Conservation (phyloP, 1,140 invertebrate genomes). For the Ganaspis sp. region DNA sequence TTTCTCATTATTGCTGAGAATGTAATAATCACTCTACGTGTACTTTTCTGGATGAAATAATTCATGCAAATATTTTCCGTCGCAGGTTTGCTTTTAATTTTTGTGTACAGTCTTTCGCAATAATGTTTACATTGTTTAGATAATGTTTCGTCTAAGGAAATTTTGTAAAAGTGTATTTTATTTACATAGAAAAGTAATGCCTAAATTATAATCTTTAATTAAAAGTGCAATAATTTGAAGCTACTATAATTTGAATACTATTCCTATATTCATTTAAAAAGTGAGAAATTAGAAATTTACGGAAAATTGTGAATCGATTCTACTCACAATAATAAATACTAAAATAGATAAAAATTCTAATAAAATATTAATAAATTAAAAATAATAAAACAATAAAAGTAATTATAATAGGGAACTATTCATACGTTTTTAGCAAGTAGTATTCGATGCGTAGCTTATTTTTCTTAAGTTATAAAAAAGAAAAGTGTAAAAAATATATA, state of each 20-base stretch:
- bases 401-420: conserved; percentile 14
- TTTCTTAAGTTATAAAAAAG: conserved; percentile 51
- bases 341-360: not conserved
- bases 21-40: no score
- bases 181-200: no score
- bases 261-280: not conserved
- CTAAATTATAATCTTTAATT: not conserved
- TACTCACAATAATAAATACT: conserved; percentile 1
- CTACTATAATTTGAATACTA: not conserved
- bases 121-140: no score
- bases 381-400: not conserved
- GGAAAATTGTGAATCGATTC: not conserved
- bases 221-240: not conserved
- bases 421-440: not conserved
- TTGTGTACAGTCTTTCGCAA: no score
- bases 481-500: conserved; percentile 50
- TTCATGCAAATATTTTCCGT: no score
- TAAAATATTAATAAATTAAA: not conserved
- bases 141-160: no score
- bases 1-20: no score
- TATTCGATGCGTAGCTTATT: conserved; percentile 46
- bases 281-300: not conserved
- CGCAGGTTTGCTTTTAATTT: no score
- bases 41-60: no score
- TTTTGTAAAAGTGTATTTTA: no score